These are phyloP conservation scores for Parazoanthus atlanticus DNA, from an alignment of 92 coral and sea anemone genomes.

Conservation along the genomic window DNA sequence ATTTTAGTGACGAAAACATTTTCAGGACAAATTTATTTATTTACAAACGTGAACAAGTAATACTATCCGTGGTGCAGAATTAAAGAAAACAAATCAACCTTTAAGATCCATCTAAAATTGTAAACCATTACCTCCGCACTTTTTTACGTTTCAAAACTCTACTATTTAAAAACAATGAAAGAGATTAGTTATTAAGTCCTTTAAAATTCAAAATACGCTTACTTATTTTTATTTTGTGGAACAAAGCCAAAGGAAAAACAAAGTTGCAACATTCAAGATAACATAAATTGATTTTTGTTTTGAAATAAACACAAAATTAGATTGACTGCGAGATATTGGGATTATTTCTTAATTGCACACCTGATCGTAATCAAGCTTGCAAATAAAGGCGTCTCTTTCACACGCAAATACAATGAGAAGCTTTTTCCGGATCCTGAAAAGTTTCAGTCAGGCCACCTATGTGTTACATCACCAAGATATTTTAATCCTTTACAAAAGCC, in stretches of 20 bases:
- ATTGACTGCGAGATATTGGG: constrained; percentile 1
- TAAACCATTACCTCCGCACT: neutral
- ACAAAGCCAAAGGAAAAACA: neutral
- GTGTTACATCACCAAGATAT: neutral
- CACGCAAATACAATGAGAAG: neutral
- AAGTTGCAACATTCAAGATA: neutral
- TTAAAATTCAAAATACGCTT: neutral
- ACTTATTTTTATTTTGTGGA: neutral
- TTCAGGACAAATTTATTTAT: neutral
- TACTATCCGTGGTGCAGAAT: neutral
- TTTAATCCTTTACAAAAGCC: neutral
- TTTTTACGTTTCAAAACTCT: too few relatives aligned
- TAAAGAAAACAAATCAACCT: neutral
- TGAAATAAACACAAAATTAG: constrained; percentile 14
- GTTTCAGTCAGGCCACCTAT: neutral
- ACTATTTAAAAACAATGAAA: neutral
- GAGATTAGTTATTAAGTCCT: neutral
- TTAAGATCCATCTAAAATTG: neutral
- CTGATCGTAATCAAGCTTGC: neutral
- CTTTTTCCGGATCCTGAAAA: neutral
- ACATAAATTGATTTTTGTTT: constrained; percentile 4
- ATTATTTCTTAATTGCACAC: constrained; percentile 7
- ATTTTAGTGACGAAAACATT: neutral
- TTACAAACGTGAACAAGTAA: neutral
- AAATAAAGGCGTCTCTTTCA: neutral